These are phyloP conservation scores for Leptoclinus maculatus DNA, from an alignment of 2,797 vertebrate species.

Conservation along the genomic window DNA sequence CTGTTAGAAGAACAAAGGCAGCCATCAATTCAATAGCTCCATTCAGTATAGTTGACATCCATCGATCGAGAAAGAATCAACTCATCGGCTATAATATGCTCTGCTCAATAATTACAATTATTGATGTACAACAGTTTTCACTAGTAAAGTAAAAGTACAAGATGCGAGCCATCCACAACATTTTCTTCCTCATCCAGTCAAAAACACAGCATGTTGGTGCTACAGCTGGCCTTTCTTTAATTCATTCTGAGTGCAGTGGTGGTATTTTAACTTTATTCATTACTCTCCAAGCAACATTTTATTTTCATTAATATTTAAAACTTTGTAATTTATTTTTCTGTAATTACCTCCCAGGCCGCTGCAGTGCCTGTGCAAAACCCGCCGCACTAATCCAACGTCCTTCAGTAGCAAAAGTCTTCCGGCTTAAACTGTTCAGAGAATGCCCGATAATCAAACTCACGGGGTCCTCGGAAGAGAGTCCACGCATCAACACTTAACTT, in stretches of 20 bases:
- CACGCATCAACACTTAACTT: background rate
- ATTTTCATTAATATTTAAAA: slow-evolving; percentile 41
- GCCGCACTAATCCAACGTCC: slow-evolving; percentile 4
- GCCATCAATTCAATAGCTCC: slow-evolving; percentile 7
- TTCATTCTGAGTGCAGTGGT: slow-evolving; percentile 4
- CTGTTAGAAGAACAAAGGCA: background rate
- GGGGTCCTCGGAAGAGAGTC: background rate
- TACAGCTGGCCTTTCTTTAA: background rate
- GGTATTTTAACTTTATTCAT: slow-evolving; percentile 13
- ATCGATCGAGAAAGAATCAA: background rate
- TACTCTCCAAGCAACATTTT: slow-evolving; percentile 18
- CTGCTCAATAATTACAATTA: background rate
- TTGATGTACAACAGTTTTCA: background rate
- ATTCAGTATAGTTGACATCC: background rate
- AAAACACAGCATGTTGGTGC: background rate
- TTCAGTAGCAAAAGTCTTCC: slow-evolving; percentile 2
- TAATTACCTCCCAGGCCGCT: slow-evolving; percentile 33
- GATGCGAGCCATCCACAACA: background rate
- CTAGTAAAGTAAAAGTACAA: background rate
- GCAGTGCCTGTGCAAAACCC: slow-evolving; percentile 2
- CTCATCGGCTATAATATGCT: background rate
- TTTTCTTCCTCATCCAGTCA: background rate
- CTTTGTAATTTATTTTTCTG: slow-evolving; percentile 14
- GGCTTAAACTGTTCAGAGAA: slow-evolving; percentile 8
- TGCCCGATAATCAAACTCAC: background rate